Evolutionary conservation across 2,113 vertebrate genomes (phyloP), one percentile per base, ranked within the genome.

Genomic region (Oreochromis tanganicae): DNA sequence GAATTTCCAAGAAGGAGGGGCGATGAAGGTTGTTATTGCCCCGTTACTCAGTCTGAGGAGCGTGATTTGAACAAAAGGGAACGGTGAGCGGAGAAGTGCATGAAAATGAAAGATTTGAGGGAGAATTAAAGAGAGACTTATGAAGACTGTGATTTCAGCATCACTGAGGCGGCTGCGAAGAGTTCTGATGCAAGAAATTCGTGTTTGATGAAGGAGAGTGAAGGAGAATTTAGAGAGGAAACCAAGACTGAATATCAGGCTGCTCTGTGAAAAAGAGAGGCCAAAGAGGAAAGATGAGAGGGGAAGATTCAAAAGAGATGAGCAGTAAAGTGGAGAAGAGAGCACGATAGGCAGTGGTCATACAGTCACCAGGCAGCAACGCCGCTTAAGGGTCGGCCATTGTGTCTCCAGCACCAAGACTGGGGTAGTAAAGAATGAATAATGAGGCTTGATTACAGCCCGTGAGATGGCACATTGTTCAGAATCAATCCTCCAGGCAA

Each of bases 391-490:
- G 92, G 92, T 94, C 84, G 52, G 83, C 90, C 91, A 93, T 95
- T 94, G 91, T 95, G 92, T 93, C 91, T 88, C 91, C 89, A 85
- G 91, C 88, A 84, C 91, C 88, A 91, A 93, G 89, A 95, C 89
- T 93, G 91, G 84, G 83, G 84, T 88, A 93, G 91, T 93, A 92
- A 94, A 94, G 93, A 93, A 93, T 95, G 95, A 96, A 95, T 96
- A 95, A 96, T 96, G 94, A 95, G 91, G 91, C 92, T 96, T 96
- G 96, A 97, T 96, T 96, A 94, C 95, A 91, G 95, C 90, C 94
- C 52, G 88, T 91, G 92, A 95, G 92, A 95, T 93, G 93, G 90
- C 91, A 92, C 92, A 92, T 94, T 94, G 95, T 95, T 95, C 95
- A 90, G 95, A 95, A 96, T 96, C 95, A 95, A 95, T 96, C 94